A percentile compares a stretch with the other conserved stretches of the same genome.
phyloP scores from a whole-genome alignment of 2,113 vertebrate species.

The Oreamnos americanus region DNA sequence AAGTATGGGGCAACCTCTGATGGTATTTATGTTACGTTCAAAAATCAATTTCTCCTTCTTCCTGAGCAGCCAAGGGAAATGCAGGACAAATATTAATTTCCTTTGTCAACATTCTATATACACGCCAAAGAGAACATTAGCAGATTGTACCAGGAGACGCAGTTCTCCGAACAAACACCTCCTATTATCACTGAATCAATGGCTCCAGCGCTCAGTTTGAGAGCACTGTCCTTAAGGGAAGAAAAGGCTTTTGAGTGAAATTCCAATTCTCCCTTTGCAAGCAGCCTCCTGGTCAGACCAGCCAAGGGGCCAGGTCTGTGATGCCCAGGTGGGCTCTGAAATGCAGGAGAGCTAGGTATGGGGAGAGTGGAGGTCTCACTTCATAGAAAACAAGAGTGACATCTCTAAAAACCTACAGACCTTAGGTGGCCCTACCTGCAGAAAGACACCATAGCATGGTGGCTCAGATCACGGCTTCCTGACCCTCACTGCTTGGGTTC shows the following conservation, averaged over 20 bases:
- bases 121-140: not conserved
- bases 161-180: not conserved
- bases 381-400: not conserved
- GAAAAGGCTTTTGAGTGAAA: not conserved
- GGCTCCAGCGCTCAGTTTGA: not conserved
- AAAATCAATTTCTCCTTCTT: constrained; percentile 13
- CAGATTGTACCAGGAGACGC: not conserved
- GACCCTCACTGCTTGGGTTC: not conserved
- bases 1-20: not conserved
- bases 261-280: not conserved
- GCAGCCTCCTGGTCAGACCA: not conserved
- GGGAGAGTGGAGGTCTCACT: not conserved
- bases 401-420: not conserved
- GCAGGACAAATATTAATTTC: not conserved
- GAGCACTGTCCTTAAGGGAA: not conserved
- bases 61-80: not conserved
- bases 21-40: not conserved
- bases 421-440: not conserved
- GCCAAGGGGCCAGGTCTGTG: rapidly evolving
- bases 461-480: not conserved
- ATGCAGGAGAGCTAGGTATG: not conserved
- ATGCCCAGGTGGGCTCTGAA: not conserved
- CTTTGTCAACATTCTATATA: constrained; percentile 26
- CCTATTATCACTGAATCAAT: not conserved
- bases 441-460: not conserved